Percentiles rank a stretch among this genome's conserved stretches.
Evolutionary conservation across 2,797 vertebrate species (phyloP).

Genomic region (Uromys caudimaculatus): DNA sequence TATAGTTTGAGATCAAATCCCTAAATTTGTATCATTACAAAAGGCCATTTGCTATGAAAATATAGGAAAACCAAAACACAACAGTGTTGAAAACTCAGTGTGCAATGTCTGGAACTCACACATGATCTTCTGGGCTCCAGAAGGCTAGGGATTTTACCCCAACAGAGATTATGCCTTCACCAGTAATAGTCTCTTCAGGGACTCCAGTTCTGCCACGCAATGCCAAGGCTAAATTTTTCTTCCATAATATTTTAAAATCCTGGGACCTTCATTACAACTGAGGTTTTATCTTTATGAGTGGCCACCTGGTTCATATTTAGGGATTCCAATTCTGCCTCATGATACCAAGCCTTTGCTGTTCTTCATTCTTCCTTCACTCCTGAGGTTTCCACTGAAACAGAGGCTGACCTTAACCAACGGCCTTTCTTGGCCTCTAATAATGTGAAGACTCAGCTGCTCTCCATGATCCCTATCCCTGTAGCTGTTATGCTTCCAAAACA

Average conservation of each 20-base stretch:
- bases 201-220: not conserved
- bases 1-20: constrained; percentile 94
- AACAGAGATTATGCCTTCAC: no score
- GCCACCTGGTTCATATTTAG: not conserved
- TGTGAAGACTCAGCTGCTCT: not conserved
- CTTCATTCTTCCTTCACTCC: not conserved
- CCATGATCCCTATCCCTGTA: not conserved
- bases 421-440: not conserved
- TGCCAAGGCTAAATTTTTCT: not conserved
- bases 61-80: not conserved
- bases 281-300: not conserved
- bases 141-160: not conserved
- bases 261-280: not conserved
- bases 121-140: not conserved
- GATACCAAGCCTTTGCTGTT: not conserved
- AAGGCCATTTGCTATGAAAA: not conserved
- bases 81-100: not conserved
- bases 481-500: not conserved
- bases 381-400: not conserved
- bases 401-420: not conserved
- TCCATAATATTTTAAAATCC: not conserved
- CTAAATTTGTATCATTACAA: constrained; percentile 91
- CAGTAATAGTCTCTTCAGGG: not conserved
- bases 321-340: not conserved
- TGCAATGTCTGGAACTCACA: not conserved